A percentile compares a stretch with the other conserved stretches of the same genome.
Conservation (phyloP, 2,888 invertebrate genomes). For the Agrypnus murinus region DNA sequence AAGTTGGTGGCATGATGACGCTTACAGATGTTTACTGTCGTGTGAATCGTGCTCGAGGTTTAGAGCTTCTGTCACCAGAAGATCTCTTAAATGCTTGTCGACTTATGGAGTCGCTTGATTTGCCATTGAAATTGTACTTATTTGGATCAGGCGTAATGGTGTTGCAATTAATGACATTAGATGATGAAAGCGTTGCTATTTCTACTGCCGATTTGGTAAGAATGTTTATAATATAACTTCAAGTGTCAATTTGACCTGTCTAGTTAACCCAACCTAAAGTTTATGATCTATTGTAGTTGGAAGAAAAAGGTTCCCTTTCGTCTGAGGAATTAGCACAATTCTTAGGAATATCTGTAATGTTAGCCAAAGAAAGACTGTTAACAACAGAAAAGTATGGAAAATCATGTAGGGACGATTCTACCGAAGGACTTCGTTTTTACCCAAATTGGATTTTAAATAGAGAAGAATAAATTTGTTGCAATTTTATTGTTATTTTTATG, state of each 20-base stretch:
- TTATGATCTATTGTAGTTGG: conserved; percentile 72
- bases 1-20: conserved; percentile 97
- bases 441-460: conserved; percentile 86
- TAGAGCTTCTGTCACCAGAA: conserved; percentile 97
- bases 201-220: conserved; percentile 79
- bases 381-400: conserved; percentile 90
- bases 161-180: conserved; percentile 86
- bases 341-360: conserved; percentile 88
- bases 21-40: conserved; percentile 97
- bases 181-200: conserved; percentile 81
- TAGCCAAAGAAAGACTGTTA: conserved; percentile 92
- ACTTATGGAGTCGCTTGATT: conserved; percentile 76
- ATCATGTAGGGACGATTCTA: conserved; percentile 95
- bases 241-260: too few species aligned
- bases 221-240: too few species aligned
- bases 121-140: conserved; percentile 85
- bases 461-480: conserved; percentile 22
- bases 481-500: too few species aligned
- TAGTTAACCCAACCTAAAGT: too few species aligned
- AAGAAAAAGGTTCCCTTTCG: conserved; percentile 82
- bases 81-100: conserved; percentile 95
- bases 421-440: conserved; percentile 96
- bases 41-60: conserved; percentile 95
- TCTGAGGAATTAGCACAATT: conserved; percentile 91
- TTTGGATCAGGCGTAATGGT: conserved; percentile 98